These are phyloP conservation scores for Meriones unguiculatus DNA, from an alignment of 2,113 vertebrate species.

Conservation along the genomic window DNA sequence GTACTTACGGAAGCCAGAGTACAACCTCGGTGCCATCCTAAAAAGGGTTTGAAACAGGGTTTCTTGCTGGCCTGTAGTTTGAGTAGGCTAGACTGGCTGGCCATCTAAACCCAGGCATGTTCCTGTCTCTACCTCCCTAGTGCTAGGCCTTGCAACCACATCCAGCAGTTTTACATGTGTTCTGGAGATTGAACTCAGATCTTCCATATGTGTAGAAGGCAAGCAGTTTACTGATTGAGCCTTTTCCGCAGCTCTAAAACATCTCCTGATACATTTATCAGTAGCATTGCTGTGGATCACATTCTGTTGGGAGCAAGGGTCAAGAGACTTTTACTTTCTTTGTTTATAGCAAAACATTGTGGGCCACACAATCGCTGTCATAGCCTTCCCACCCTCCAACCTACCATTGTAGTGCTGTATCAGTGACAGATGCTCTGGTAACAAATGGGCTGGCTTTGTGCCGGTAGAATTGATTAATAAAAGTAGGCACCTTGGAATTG, in stretches of 20 bases:
- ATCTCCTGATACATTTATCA: neutral
- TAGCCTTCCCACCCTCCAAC: neutral
- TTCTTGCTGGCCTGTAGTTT: neutral
- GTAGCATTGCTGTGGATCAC: accelerated
- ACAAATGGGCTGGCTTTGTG: neutral
- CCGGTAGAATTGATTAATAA: neutral
- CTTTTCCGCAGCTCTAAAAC: neutral
- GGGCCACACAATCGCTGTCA: neutral
- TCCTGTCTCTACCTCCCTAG: neutral
- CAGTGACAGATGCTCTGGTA: neutral
- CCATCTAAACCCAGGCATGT: neutral
- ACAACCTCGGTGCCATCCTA: neutral
- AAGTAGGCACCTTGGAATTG: neutral
- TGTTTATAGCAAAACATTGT: neutral
- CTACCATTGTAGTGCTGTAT: neutral
- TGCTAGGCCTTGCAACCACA: neutral
- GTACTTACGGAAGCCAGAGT: too few species aligned
- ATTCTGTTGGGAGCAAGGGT: neutral
- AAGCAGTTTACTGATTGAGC: neutral
- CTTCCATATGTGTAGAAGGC: neutral
- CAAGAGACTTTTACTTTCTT: neutral
- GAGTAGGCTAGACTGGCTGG: neutral
- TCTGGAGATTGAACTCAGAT: neutral
- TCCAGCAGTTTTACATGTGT: neutral
- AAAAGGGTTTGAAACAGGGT: neutral